phyloP scores from a whole-genome alignment of 2,797 vertebrate species.

The Neomorphus geoffroyi region DNA sequence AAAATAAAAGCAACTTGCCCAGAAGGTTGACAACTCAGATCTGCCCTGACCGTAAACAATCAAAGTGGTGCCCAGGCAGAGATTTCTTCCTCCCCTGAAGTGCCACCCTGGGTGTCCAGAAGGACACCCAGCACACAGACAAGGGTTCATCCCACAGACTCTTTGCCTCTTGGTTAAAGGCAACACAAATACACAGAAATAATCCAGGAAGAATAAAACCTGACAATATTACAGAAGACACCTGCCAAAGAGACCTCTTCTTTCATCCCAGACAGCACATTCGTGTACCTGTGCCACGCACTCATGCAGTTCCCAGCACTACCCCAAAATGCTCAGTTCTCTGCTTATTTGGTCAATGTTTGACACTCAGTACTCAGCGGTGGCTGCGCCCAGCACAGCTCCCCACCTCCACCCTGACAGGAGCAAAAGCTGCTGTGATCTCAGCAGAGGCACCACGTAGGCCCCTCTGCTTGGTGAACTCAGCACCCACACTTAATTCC shows the following conservation, averaged over 20 bases:
- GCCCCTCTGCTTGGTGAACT: not conserved
- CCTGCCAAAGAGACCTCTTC: not conserved
- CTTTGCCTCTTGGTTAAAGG: not conserved
- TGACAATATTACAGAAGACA: not conserved
- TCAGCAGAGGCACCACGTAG: fast-evolving
- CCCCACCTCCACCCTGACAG: not conserved
- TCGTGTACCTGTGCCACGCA: not conserved
- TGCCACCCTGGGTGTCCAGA: not conserved
- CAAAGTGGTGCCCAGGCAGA: not conserved
- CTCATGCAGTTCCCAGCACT: not conserved
- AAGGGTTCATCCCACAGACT: not conserved
- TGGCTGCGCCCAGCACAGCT: not conserved
- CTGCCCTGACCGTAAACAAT: fast-evolving
- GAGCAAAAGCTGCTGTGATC: not conserved
- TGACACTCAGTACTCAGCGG: not conserved
- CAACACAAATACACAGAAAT: not conserved
- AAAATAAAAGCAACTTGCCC: too few relatives aligned
- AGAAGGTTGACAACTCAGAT: not conserved
- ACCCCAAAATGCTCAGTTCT: fast-evolving
- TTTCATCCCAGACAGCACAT: not conserved
- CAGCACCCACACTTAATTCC: not conserved
- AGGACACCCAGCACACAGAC: not conserved
- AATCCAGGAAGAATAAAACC: not conserved
- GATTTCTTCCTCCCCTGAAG: not conserved
- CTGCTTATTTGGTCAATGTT: not conserved